Percentiles rank a stretch among this genome's conserved stretches.
Conservation (phyloP, 2,797 vertebrate genomes). For the Myoxocephalus aenaeus region DNA sequence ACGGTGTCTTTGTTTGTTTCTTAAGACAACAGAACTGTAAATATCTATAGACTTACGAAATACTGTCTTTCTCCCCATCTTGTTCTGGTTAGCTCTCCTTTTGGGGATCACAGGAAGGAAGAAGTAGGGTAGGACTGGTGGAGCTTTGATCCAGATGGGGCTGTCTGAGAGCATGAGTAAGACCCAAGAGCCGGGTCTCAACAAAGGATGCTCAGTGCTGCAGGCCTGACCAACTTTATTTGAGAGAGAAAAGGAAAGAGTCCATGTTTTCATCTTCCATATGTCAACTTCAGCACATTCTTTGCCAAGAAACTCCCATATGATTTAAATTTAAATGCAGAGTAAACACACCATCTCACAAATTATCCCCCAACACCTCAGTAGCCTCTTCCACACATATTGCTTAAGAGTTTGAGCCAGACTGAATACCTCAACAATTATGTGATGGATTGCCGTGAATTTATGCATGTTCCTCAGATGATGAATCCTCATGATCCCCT, state of each 20-base stretch:
- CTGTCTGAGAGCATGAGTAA: constrained; percentile 58
- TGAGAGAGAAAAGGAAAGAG: constrained; percentile 55
- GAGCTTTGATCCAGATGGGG: constrained; percentile 74
- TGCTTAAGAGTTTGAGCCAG: neutral
- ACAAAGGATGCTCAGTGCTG: constrained; percentile 80
- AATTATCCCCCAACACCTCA: neutral
- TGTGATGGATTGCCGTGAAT: neutral
- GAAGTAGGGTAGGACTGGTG: constrained; percentile 42
- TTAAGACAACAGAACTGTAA: neutral
- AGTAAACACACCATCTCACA: neutral
- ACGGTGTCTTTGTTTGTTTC: neutral
- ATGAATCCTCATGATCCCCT: neutral
- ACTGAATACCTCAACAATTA: neutral
- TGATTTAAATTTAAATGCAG: constrained; percentile 21
- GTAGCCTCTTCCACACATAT: neutral
- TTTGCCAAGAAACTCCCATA: constrained; percentile 25
- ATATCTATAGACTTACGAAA: neutral
- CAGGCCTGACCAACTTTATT: constrained; percentile 50
- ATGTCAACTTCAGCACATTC: constrained; percentile 66
- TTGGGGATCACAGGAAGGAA: constrained; percentile 63
- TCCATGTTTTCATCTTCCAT: constrained; percentile 59
- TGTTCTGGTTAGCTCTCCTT: neutral
- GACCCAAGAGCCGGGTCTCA: constrained; percentile 55
- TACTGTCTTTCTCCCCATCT: neutral
- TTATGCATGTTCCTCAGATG: too few species aligned